phyloP scores from a whole-genome alignment of 1,140 invertebrate genomes.

The Cotesia vestalis region DNA sequence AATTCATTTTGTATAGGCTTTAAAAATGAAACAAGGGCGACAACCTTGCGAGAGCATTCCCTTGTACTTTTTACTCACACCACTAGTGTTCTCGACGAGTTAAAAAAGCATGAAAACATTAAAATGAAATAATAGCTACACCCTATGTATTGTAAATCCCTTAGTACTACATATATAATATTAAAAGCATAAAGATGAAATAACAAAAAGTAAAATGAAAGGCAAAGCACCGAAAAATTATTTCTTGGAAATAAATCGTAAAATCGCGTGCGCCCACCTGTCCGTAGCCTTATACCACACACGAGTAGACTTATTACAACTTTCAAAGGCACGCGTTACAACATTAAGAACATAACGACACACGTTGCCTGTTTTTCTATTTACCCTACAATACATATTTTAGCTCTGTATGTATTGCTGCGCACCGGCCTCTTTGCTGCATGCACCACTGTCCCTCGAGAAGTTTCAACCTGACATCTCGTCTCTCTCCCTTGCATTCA shows the following conservation, averaged over 20 bases:
- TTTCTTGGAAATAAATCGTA: conserved; percentile 43
- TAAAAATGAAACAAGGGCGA: neutral
- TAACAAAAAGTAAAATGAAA: neutral
- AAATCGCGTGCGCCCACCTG: conserved; percentile 45
- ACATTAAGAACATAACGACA: conserved; percentile 13
- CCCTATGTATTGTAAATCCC: neutral
- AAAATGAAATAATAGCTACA: neutral
- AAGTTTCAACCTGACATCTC: conserved; percentile 8
- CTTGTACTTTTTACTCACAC: neutral
- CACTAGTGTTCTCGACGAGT: neutral
- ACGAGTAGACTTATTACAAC: conserved; percentile 28
- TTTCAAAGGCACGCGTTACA: conserved; percentile 44
- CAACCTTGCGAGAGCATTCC: neutral
- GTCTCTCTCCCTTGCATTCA: neutral
- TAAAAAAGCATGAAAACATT: conserved; percentile 10
- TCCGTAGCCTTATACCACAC: conserved; percentile 13
- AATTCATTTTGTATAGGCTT: too few relatives aligned
- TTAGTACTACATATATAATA: neutral
- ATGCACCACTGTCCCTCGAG: neutral
- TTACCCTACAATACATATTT: neutral
- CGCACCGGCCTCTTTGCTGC: neutral
- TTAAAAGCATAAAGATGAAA: neutral
- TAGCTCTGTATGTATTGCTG: neutral
- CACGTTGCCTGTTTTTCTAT: conserved; percentile 3
- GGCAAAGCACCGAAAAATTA: neutral